A percentile compares a stretch with the other conserved stretches of the same genome.
phyloP scores from a whole-genome alignment of 2,888 invertebrate species.

The Microplitis manilae region DNA sequence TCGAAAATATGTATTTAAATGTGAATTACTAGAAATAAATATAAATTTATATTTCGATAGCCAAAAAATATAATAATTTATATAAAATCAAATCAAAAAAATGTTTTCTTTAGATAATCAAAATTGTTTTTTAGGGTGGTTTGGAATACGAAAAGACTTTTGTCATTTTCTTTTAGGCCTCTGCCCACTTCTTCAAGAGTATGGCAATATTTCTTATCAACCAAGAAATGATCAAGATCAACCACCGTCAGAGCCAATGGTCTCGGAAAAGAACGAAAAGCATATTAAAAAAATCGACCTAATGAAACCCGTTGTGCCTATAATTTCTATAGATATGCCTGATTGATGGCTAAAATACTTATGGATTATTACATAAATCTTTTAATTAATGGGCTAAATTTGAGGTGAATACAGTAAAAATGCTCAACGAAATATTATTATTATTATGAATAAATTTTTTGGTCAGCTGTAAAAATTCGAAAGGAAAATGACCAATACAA shows the following conservation, averaged over 20 bases:
- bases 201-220: constrained; percentile 97
- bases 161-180: constrained; percentile 95
- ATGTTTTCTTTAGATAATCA: constrained; percentile 10
- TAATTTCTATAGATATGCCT: constrained; percentile 91
- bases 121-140: constrained; percentile 87
- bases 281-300: constrained; percentile 84
- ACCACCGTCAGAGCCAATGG: constrained; percentile 71
- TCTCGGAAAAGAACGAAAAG: constrained; percentile 77
- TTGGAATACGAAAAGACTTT: constrained; percentile 97
- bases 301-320: constrained; percentile 89
- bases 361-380: constrained; percentile 29
- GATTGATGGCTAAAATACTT: constrained; percentile 77
- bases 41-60: not conserved
- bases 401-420: constrained; percentile 9
- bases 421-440: constrained; percentile 12
- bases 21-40: not conserved
- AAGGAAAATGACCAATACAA: not conserved
- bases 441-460: not conserved
- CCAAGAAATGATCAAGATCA: constrained; percentile 73
- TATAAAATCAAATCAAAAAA: constrained; percentile 10
- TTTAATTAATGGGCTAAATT: constrained; percentile 3
- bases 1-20: too few species aligned
- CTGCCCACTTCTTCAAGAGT: constrained; percentile 96
- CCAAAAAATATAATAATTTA: not conserved
- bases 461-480: not conserved